These are phyloP conservation scores for Lepidocolaptes lacrymiger DNA, from an alignment of 2,797 vertebrate species.

Conservation along the genomic window DNA sequence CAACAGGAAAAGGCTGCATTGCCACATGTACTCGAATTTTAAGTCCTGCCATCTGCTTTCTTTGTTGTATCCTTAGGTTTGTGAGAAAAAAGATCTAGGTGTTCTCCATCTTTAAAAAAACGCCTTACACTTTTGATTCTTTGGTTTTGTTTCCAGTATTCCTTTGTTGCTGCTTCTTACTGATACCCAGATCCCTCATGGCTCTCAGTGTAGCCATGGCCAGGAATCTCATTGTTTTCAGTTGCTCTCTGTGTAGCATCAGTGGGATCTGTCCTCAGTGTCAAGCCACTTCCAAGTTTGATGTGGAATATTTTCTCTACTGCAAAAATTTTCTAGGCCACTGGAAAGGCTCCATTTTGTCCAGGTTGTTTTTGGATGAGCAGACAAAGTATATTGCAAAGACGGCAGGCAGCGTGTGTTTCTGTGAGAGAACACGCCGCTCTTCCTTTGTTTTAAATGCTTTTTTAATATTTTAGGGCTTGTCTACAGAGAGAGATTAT, in stretches of 20 bases:
- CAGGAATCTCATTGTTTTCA: not conserved
- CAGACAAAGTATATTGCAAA: not conserved
- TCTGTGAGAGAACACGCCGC: not conserved
- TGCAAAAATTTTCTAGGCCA: not conserved
- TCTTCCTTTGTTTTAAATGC: constrained; percentile 61
- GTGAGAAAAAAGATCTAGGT: constrained; percentile 8
- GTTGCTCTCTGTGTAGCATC: not conserved
- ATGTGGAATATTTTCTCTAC: not conserved
- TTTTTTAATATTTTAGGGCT: constrained; percentile 66
- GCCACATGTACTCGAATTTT: constrained; percentile 48
- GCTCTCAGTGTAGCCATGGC: not conserved
- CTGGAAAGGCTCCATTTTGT: constrained; percentile 1
- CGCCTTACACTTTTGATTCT: not conserved
- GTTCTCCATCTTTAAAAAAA: not conserved
- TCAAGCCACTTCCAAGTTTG: not conserved
- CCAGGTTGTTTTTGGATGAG: not conserved
- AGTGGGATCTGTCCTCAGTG: not conserved
- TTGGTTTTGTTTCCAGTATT: not conserved
- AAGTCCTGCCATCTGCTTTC: constrained; percentile 43
- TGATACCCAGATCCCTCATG: not conserved
- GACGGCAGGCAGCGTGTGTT: not conserved
- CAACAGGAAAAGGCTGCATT: constrained; percentile 12
- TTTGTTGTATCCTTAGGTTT: constrained; percentile 1
- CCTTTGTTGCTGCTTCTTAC: not conserved
- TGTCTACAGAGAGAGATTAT: constrained; percentile 68